These are phyloP conservation scores for Eustalomyia histrio DNA, from an alignment of 2,888 invertebrate species.

Conservation along the genomic window DNA sequence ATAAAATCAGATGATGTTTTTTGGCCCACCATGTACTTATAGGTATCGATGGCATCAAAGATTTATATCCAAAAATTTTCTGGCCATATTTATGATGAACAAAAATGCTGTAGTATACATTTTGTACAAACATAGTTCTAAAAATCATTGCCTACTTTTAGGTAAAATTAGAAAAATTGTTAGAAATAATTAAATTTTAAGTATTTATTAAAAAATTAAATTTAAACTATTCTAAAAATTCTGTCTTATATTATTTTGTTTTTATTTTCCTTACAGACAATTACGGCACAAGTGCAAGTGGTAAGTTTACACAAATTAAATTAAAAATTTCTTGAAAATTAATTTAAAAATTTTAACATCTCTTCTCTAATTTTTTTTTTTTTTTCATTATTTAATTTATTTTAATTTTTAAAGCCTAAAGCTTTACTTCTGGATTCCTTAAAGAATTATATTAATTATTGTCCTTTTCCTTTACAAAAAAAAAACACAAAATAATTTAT, in stretches of 20 bases:
- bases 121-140: no score
- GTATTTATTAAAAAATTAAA: no score
- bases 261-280: constrained; percentile 72
- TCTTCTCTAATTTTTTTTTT: not conserved
- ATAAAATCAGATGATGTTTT: no score
- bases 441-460: not conserved
- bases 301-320: constrained; percentile 69
- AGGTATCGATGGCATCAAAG: no score
- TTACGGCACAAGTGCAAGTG: constrained; percentile 78
- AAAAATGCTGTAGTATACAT: no score
- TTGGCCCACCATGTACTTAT: no score
- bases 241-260: not conserved
- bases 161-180: no score
- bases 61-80: no score
- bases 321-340: not conserved
- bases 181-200: no score
- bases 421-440: not conserved
- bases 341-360: not conserved
- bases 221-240: no score
- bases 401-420: not conserved
- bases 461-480: not conserved
- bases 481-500: constrained; percentile 10
- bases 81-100: no score
- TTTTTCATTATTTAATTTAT: not conserved
- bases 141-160: no score